Percentiles rank a stretch among this genome's conserved stretches.
phyloP scores from a whole-genome alignment of 2,888 invertebrate genomes.

The Anaspis maculata region DNA sequence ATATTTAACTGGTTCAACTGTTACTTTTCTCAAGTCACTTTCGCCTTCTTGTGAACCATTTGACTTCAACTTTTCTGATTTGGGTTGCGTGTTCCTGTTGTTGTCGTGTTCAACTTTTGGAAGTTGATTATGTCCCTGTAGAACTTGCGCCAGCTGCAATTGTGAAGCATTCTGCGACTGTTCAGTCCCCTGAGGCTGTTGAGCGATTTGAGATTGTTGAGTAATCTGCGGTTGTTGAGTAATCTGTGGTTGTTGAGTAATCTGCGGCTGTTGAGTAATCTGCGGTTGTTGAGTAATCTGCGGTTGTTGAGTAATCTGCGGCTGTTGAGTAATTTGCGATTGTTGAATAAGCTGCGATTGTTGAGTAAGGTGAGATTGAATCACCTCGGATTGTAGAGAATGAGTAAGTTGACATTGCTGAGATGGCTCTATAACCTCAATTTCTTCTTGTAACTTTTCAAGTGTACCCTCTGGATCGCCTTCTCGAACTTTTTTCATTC shows the following conservation, averaged over 20 bases:
- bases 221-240: not conserved
- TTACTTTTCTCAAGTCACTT: constrained; percentile 1
- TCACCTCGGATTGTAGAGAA: no score
- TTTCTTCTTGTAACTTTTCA: constrained; percentile 4
- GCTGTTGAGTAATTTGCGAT: no score
- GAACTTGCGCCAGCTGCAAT: not conserved
- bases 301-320: no score
- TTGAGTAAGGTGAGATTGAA: no score
- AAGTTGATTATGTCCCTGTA: not conserved
- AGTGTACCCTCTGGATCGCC: constrained; percentile 8
- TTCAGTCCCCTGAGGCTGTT: not conserved
- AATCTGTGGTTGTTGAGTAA: not conserved
- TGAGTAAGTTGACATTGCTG: no score
- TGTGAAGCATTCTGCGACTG: not conserved
- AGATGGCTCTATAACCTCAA: constrained; percentile 2
- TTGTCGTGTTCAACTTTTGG: not conserved
- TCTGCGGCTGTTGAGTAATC: not conserved
- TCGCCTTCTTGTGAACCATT: no score
- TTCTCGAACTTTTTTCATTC: constrained; percentile 21
- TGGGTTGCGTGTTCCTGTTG: not conserved
- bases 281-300: not conserved
- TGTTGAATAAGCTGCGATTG: no score
- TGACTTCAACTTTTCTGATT: no score
- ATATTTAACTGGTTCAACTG: constrained; percentile 7
- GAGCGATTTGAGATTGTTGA: not conserved